Conservation (phyloP, 2,797 vertebrate genomes). For the Hybognathus amarus region DNA sequence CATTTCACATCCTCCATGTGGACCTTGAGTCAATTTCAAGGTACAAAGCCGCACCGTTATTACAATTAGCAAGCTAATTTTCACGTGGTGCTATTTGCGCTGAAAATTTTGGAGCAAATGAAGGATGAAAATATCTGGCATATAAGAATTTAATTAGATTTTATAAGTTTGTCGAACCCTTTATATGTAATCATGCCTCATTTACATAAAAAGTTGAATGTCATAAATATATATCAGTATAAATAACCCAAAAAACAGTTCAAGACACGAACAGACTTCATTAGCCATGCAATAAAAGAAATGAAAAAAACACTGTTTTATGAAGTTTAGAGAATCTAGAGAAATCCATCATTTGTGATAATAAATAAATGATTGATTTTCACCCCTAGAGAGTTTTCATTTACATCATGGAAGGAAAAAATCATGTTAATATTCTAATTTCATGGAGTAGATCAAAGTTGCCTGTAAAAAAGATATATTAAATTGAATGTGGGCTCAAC, state of each 20-base stretch:
- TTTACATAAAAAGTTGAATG: constrained; percentile 8
- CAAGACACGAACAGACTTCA: neutral
- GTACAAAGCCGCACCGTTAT: constrained; percentile 84
- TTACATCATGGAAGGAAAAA: constrained; percentile 38
- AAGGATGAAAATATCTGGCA: constrained; percentile 25
- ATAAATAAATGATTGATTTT: constrained; percentile 48
- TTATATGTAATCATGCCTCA: constrained; percentile 1
- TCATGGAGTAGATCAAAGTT: constrained; percentile 58
- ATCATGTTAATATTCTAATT: constrained; percentile 54
- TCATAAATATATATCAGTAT: neutral
- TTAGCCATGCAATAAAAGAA: constrained; percentile 50
- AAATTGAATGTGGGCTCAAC: constrained; percentile 23
- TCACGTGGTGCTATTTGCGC: constrained; percentile 60
- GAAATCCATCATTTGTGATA: neutral
- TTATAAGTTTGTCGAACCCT: neutral
- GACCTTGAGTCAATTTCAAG: constrained; percentile 85
- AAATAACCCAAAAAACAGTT: neutral
- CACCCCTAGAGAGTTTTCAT: constrained; percentile 50
- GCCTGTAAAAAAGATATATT: constrained; percentile 26
- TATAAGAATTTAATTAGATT: constrained; percentile 40
- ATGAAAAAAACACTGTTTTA: constrained; percentile 33
- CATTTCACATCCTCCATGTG: constrained; percentile 77
- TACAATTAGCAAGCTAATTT: constrained; percentile 72
- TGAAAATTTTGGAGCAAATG: constrained; percentile 16
- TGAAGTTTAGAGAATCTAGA: constrained; percentile 54